phyloP scores from a whole-genome alignment of 23 tunicate species.

The Trididemnum nubilum region DNA sequence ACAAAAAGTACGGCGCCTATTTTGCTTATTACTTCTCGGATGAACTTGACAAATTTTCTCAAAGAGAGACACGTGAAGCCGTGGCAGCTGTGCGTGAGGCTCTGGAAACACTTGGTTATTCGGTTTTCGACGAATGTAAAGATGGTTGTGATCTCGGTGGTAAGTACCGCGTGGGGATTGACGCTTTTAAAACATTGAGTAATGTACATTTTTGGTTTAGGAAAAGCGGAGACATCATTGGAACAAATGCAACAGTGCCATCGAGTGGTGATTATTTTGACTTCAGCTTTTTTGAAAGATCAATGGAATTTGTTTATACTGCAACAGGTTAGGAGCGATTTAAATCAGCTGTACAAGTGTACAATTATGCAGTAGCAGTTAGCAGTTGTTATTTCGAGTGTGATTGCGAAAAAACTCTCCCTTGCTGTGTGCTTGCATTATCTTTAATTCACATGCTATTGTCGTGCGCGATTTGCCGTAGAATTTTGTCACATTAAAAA shows the following conservation, averaged over 20 bases:
- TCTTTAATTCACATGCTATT: no score
- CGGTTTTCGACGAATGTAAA: slow-evolving; percentile 37
- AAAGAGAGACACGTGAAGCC: slow-evolving; percentile 40
- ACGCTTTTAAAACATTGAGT: neutral
- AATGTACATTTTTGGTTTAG: neutral
- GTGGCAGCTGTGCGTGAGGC: slow-evolving; percentile 26
- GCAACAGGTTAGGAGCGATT: slow-evolving; percentile 47
- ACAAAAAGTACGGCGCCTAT: slow-evolving; percentile 59
- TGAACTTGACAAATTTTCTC: slow-evolving; percentile 60
- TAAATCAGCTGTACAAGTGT: no score
- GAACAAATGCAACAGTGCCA: slow-evolving; percentile 44
- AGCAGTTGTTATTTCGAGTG: no score
- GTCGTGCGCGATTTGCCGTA: no score
- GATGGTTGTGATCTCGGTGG: slow-evolving; percentile 28
- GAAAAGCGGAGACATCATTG: slow-evolving; percentile 21
- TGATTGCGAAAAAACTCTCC: no score
- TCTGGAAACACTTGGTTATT: slow-evolving; percentile 36
- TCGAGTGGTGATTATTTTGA: slow-evolving; percentile 50
- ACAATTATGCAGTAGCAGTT: no score
- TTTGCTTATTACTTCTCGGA: slow-evolving; percentile 54
- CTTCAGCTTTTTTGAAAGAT: slow-evolving; percentile 50
- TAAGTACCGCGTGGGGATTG: neutral
- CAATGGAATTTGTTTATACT: slow-evolving; percentile 49
- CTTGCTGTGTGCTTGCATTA: no score
- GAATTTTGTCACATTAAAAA: no score